Evolutionary conservation across 2,888 invertebrate genomes (phyloP).

Genomic region (Heliconius hortense): DNA sequence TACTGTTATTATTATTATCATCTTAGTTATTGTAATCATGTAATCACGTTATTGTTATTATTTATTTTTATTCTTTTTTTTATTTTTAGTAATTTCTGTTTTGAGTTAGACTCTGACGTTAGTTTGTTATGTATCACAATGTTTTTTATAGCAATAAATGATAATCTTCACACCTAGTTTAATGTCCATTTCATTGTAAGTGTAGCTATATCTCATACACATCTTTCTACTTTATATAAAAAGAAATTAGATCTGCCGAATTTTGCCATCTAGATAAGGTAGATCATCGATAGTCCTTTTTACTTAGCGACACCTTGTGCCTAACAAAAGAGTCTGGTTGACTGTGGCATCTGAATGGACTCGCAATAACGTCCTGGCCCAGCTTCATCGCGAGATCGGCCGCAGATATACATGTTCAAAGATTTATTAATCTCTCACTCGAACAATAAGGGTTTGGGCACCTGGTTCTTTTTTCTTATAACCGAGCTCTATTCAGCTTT

Average conservation of each 20-base stretch:
- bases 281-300: slow-evolving; percentile 80
- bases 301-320: slow-evolving; percentile 82
- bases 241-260: slow-evolving; percentile 78
- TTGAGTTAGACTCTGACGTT: too few relatives aligned
- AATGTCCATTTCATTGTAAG: background rate
- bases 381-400: slow-evolving; percentile 78
- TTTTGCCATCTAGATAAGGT: slow-evolving; percentile 81
- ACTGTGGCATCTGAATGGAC: slow-evolving; percentile 80
- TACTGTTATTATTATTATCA: background rate
- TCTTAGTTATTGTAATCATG: too few relatives aligned
- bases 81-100: too few relatives aligned
- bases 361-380: slow-evolving; percentile 78
- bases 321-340: slow-evolving; percentile 79
- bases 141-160: background rate
- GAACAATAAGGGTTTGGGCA: slow-evolving; percentile 80
- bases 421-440: slow-evolving; percentile 80
- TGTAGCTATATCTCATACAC: background rate
- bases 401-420: slow-evolving; percentile 77
- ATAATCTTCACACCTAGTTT: background rate
- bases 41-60: too few relatives aligned
- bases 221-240: background rate
- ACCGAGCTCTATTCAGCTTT: slow-evolving; percentile 68
- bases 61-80: too few relatives aligned
- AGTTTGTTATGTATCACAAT: background rate
- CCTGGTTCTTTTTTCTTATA: slow-evolving; percentile 77